Evolutionary conservation across 1,140 invertebrate species (phyloP).

Genomic region (Rhyacophila brunnea): DNA sequence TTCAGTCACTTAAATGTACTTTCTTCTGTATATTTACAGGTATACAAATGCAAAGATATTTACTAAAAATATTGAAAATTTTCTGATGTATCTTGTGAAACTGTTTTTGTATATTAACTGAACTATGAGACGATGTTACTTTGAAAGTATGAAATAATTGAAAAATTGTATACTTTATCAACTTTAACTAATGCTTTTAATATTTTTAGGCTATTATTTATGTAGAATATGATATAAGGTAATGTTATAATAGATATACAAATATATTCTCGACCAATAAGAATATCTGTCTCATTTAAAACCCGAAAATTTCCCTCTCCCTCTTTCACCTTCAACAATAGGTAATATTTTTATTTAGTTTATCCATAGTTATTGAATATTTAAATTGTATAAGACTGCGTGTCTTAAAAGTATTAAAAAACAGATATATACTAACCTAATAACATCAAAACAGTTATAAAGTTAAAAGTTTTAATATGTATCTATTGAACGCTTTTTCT

Average conservation of each 20-base stretch:
- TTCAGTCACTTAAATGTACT: constrained; percentile 16
- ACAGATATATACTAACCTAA: no score
- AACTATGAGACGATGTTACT: neutral
- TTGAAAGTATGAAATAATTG: neutral
- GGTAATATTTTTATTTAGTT: no score
- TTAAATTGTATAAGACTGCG: no score
- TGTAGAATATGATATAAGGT: constrained; percentile 33
- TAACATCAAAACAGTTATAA: no score
- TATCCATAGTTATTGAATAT: no score
- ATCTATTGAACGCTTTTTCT: no score
- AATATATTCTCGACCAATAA: constrained; percentile 24
- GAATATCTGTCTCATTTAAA: constrained; percentile 17
- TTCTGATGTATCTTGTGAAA: neutral
- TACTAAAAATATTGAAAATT: neutral
- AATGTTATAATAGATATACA: constrained; percentile 32
- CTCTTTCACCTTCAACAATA: no score
- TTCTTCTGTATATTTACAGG: constrained; percentile 32
- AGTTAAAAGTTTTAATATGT: no score
- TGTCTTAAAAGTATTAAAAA: no score
- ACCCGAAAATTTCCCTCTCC: neutral
- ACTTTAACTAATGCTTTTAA: constrained; percentile 31
- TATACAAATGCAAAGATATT: constrained; percentile 33
- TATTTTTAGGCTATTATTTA: constrained; percentile 35
- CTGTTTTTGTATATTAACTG: neutral
- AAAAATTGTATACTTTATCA: neutral